Evolutionary conservation across 2,797 vertebrate genomes (phyloP), one percentile per base, ranked within the genome.

Genomic region (Echeneis naucrates): DNA sequence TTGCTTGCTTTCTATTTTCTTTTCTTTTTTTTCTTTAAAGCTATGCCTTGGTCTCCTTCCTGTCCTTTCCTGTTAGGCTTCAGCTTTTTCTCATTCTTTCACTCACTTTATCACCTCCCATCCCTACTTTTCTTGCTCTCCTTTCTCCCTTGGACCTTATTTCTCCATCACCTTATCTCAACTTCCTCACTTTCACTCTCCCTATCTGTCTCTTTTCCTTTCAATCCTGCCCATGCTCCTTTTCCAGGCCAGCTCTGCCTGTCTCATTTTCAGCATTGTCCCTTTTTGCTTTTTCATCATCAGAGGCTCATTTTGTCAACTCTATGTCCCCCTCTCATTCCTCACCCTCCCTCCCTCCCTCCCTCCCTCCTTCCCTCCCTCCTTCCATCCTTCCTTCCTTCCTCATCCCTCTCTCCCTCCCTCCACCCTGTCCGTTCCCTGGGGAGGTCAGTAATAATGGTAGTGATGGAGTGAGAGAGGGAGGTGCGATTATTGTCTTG

Each of bases 401-500:
- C 74, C 74, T 78, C 78, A 76, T 83, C 84, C 75, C 70, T 86
- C 84, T 66, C 82, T 85, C 80, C 81, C 83, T 87, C 85, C 89
- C 88, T 84, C 84, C 90, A 66, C 87, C 81, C 87, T 68, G 66
- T 80, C 82, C 89, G 56, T 91, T 93, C 92, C 96, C 95, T 88
- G 92, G 95, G 95, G 96, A 96, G 92, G 94, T 94, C 95, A 95
- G 95, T 96, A 96, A 97, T 97, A 96, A 96, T 97, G 95, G 95
- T 95, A 95, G 95, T 96, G 96, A 97, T 96, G 95, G 95, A 96
- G 95, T 95, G 93, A 94, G 95, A 95, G 93, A 93, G 91, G 92
- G 92, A 93, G 92, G 93, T 93, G 92, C 92, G 95, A 97, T 97
- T 97, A 97, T 97, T 97, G 96, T 97, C 95, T 96, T 97, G 96